These are phyloP conservation scores for Kryphioiulus occultus DNA, from an alignment of 2,888 invertebrate genomes.

Conservation along the genomic window DNA sequence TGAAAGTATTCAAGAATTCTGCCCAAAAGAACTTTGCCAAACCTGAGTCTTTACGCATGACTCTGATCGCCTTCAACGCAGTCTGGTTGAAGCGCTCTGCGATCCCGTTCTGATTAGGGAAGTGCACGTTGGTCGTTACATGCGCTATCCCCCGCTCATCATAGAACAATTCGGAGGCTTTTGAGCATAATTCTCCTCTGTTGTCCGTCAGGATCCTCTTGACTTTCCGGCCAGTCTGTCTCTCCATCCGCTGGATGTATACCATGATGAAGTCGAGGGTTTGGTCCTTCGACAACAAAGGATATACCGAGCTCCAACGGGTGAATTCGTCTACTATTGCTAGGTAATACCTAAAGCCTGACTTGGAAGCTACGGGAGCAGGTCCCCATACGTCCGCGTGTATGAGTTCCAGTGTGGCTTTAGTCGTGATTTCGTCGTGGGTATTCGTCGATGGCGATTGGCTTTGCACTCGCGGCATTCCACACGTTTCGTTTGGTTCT, in stretches of 20 bases:
- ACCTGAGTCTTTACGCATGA: background rate
- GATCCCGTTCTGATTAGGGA: background rate
- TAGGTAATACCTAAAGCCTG: background rate
- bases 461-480: background rate
- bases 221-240: background rate
- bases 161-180: background rate
- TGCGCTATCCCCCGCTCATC: background rate
- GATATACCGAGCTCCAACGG: background rate
- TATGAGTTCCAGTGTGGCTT: background rate
- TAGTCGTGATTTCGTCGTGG: background rate
- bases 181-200: background rate
- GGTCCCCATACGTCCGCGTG: background rate
- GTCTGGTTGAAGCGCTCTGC: background rate
- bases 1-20: too few species aligned
- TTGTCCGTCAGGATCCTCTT: background rate
- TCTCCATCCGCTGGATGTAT: background rate
- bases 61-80: background rate
- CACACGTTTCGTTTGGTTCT: background rate
- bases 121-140: background rate
- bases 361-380: background rate
- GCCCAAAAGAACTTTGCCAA: background rate
- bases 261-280: background rate
- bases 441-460: background rate
- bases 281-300: background rate
- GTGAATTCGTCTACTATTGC: background rate